Evolutionary conservation across 2,113 vertebrate genomes (phyloP).

Genomic region (Podarcis muralis): DNA sequence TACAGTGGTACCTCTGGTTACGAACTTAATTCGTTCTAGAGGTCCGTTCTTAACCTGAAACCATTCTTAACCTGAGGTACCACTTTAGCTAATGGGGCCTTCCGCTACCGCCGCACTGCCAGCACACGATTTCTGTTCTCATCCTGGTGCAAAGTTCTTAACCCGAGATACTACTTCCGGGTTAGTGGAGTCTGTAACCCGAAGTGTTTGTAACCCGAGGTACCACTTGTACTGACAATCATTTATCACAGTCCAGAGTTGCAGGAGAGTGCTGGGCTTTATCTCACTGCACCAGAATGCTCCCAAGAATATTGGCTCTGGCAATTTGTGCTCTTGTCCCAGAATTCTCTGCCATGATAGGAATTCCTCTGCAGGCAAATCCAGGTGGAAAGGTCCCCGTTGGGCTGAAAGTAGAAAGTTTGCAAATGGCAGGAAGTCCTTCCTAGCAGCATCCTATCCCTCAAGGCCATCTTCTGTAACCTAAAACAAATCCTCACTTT

Average conservation of each 20-base stretch:
- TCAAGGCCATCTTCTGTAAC: slow-evolving; percentile 16
- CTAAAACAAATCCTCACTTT: background rate
- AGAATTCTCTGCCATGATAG: background rate
- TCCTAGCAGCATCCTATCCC: background rate
- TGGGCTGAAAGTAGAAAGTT: background rate
- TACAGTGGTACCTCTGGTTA: too few species aligned
- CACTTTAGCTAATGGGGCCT: too few species aligned
- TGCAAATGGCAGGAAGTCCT: background rate
- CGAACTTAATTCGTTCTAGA: too few species aligned
- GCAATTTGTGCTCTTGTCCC: background rate
- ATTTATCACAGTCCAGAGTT: background rate
- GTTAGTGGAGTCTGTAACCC: too few species aligned
- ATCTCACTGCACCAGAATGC: background rate
- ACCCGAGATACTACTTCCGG: too few species aligned
- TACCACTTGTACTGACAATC: background rate
- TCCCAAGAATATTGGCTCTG: background rate
- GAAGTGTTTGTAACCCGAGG: too few species aligned
- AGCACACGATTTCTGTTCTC: too few species aligned
- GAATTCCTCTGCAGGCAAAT: background rate
- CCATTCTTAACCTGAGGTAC: too few species aligned
- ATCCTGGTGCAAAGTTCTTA: too few species aligned
- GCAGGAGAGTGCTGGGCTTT: background rate
- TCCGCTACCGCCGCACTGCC: too few species aligned
- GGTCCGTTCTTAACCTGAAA: too few species aligned
- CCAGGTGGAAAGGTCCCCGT: background rate